phyloP scores from a whole-genome alignment of 1,140 invertebrate genomes.

The Caenorhabditis latens region DNA sequence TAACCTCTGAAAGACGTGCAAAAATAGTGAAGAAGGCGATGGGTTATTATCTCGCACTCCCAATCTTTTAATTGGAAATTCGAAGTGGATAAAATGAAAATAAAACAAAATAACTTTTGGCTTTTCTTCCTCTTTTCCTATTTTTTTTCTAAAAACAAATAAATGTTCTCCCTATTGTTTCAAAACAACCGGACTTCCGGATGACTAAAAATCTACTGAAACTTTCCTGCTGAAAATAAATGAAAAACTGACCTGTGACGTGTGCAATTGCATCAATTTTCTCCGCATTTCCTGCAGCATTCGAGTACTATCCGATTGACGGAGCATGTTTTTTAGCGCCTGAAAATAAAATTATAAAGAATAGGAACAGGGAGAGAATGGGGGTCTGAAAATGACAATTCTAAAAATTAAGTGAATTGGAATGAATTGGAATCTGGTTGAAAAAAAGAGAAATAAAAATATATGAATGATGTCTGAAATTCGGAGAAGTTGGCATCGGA shows the following conservation, averaged over 20 bases:
- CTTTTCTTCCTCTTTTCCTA: background rate
- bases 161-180: background rate
- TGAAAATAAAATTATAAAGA: background rate
- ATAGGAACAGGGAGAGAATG: background rate
- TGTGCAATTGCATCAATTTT: slow-evolving; percentile 44
- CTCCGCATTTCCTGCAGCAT: slow-evolving; percentile 37
- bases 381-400: slow-evolving; percentile 36
- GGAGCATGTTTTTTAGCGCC: slow-evolving; percentile 47
- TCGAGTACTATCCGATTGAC: slow-evolving; percentile 28
- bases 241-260: slow-evolving; percentile 15
- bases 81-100: background rate
- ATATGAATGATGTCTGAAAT: slow-evolving; percentile 8
- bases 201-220: background rate
- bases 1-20: too few species aligned
- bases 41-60: background rate
- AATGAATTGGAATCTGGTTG: background rate
- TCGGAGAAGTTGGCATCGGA: background rate
- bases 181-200: background rate
- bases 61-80: slow-evolving; percentile 36
- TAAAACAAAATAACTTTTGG: background rate
- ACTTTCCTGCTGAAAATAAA: background rate
- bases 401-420: background rate
- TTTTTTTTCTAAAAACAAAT: background rate
- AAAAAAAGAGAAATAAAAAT: background rate
- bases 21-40: background rate